Evolutionary conservation across 30 jellyfish, hydroid and myxozoan species (phyloP), one percentile per base, ranked within the genome.

Genomic region (Cassiopea andromeda): DNA sequence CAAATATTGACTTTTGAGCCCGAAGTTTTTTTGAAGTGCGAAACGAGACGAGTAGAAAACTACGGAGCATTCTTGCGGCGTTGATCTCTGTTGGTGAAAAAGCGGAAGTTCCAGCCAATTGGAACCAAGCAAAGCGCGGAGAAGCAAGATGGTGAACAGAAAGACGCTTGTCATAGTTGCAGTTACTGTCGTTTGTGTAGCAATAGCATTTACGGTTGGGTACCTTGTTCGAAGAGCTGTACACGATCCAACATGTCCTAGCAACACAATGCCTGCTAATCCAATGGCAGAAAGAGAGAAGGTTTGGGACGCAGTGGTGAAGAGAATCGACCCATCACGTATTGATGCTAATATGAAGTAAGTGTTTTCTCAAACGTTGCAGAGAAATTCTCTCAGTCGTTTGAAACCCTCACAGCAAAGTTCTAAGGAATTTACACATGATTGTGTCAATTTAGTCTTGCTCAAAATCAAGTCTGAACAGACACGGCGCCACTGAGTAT

Each of bases 201-300:
- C 73, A 1, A 2, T 89, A 57, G 82, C 97, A n/a, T 93, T 93
- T 84, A 87, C 89, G 15, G 91, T 93, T 45, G 98, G 98, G 15
- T 93, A 93, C 75, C 59, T 88, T n/a, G 94, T 83, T 5, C 90
- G 98, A 57, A 47, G 94, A 60, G 90, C 97, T 1, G 90, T 75
- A 8, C 76, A 80, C 64, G 67, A 78, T 7, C 82, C 87, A 16
- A 50, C 48, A 48, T 73, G 90, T 14, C 2, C 69, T 3, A 87
- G 84, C 16, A 67, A 16, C 68, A 16, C 27, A 18, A 44, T 3
- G 13, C 7, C 76, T 7, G 76, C 27, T 44, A 75, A 27, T 13
- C 27, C 80, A 45, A 67, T 57, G 87, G 89, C 80, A 44, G 80
- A 85, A 54, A 72, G 83, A 54, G 73, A 85, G 78, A 48, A 38